Base-by-base conservation (phyloP, 2,797 vertebrate species). In the Onychomys leucogaster region DNA sequence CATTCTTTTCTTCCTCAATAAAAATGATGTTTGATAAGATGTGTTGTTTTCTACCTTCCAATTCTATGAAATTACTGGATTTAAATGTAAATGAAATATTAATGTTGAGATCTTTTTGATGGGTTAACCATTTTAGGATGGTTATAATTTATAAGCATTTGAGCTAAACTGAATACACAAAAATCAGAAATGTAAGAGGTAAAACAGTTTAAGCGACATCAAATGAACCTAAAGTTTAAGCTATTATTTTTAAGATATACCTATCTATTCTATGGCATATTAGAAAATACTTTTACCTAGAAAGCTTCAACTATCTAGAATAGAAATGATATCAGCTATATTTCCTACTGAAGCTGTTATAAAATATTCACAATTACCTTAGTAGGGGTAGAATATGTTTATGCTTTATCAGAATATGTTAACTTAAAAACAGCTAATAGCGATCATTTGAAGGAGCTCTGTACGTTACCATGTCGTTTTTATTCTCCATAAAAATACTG, bases 401-500 rank as follows among this genome's bases (percentile, higher is more conserved):
- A 89, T 11, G 83, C 91, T 90, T 91, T 46, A 84, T 80, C 21
- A 95, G 89, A 92, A 67, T 61, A 92, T 7, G 57, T 23, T 89
- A 87, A 91, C 27, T 89, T 55, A 49, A 94, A 67, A 85, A 95
- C 71, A 37, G 34, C 37, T 46, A 94, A 77, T 4, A 43, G 11
- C 0, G 8, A 75, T 2, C 41, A 52, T 0, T 96, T 91, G 67
- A 94, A 82, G 2, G 73, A 37, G 46, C 16, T 89, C 76, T 2
- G 21, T 96, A 87, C 87, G 98, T 99, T 98, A 99, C 99, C 99
- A 99, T 99, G 97, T 99, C 99, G 43, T 99, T 99, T 98, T 99
- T 99, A 98, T 99, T 99, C 98, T 99, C 99, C 98, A 99, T 98
- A 97, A 99, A 99, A 98, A 99, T 99, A 98, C 99, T 99, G 97